These are phyloP conservation scores for Meghimatium bilineatum DNA, from an alignment of 2,888 invertebrate species.

Conservation along the genomic window DNA sequence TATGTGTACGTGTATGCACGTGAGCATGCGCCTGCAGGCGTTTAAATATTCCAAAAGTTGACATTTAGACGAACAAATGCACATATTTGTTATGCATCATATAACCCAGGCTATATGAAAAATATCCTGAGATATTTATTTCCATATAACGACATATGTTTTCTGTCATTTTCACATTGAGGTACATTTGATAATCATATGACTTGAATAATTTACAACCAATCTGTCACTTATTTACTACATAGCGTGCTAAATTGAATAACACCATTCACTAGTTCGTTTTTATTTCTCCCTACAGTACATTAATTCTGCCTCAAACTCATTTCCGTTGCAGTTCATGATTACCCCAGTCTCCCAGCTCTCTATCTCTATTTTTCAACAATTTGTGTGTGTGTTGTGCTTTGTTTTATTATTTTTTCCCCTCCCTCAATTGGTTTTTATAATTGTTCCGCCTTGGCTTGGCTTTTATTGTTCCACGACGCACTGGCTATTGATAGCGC, in stretches of 20 bases:
- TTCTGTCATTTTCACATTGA: background rate
- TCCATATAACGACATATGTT: background rate
- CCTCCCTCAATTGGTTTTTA: background rate
- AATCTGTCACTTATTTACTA: conserved; percentile 7
- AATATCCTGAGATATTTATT: background rate
- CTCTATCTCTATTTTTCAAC: background rate
- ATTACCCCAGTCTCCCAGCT: conserved; percentile 2
- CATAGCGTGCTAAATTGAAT: background rate
- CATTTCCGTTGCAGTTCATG: conserved; percentile 16
- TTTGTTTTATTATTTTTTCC: conserved; percentile 15
- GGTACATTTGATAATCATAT: background rate
- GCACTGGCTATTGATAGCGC: conserved; percentile 10
- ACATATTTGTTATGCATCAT: background rate
- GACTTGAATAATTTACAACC: conserved; percentile 21
- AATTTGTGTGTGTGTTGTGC: background rate
- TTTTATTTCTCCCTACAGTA: conserved; percentile 9
- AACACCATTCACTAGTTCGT: background rate
- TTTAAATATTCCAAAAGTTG: too few species aligned
- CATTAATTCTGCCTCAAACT: conserved; percentile 12
- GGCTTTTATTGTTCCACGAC: conserved; percentile 23
- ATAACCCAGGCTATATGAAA: background rate
- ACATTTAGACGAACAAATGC: too few species aligned
- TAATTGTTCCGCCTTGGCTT: background rate
- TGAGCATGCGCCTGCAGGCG: too few species aligned
- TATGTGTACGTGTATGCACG: too few species aligned